phyloP scores from a whole-genome alignment of 2,888 invertebrate genomes.

The Pocota personata region DNA sequence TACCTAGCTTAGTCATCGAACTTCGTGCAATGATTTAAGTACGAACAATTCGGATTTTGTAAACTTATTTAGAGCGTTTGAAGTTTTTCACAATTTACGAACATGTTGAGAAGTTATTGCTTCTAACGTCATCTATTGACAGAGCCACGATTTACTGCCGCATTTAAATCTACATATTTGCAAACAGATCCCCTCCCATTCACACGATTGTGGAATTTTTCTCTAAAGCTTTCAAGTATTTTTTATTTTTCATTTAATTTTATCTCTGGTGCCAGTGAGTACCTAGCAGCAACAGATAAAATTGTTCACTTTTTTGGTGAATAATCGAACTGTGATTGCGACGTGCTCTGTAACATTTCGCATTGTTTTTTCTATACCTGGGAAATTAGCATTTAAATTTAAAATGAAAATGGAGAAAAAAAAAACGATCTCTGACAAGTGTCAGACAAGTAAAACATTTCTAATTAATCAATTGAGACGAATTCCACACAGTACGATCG shows the following conservation, averaged over 20 bases:
- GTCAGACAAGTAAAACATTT: constrained; percentile 21
- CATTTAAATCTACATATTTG: constrained; percentile 3
- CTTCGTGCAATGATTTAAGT: too few species aligned
- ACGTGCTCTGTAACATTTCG: neutral
- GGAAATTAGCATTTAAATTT: neutral
- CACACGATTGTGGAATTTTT: too few species aligned
- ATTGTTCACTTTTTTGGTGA: neutral
- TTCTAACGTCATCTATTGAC: neutral
- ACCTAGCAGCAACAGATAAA: neutral
- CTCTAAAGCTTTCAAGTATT: neutral
- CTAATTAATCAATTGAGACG: constrained; percentile 14
- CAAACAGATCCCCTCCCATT: too few species aligned
- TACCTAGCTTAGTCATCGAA: too few species aligned
- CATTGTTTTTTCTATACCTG: neutral
- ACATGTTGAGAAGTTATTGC: too few species aligned
- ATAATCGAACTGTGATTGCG: neutral
- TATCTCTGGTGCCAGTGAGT: constrained; percentile 16
- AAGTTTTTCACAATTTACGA: too few species aligned
- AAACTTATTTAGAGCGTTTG: too few species aligned
- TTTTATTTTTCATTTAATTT: neutral
- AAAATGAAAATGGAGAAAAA: neutral
- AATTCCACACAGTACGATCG: neutral
- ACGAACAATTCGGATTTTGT: too few species aligned
- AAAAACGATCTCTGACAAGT: neutral
- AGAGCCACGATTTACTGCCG: neutral